These are phyloP conservation scores for Strix uralensis DNA, from an alignment of 2,113 vertebrate genomes.

Conservation along the genomic window DNA sequence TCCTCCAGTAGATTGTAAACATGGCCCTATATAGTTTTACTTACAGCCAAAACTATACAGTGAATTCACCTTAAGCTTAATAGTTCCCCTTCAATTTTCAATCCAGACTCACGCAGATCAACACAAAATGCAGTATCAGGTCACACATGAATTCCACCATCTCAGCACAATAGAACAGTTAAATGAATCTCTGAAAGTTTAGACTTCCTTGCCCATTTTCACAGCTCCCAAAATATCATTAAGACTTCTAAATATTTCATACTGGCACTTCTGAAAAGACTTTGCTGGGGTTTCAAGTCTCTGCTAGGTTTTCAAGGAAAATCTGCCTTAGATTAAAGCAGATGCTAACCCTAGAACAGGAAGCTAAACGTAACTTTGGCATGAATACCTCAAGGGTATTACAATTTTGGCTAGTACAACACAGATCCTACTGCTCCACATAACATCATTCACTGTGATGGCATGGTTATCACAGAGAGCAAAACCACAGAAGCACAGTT, in stretches of 20 bases:
- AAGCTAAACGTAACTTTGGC: not conserved
- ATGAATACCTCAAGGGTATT: not conserved
- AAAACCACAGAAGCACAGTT: not conserved
- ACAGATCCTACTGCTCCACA: not conserved
- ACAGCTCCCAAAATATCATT: not conserved
- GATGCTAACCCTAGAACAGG: not conserved
- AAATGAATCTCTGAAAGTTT: not conserved
- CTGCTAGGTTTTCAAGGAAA: conserved; percentile 3
- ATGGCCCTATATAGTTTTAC: not conserved
- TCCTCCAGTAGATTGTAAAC: not conserved
- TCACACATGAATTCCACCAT: not conserved
- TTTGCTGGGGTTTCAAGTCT: not conserved
- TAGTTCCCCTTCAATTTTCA: not conserved
- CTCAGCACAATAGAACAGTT: not conserved
- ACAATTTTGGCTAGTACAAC: not conserved
- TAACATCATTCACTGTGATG: not conserved
- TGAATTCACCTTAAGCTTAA: not conserved
- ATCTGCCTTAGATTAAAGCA: conserved; percentile 13
- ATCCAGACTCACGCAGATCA: not conserved
- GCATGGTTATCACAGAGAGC: not conserved
- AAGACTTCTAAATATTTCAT: not conserved
- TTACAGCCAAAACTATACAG: not conserved
- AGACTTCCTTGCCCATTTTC: not conserved
- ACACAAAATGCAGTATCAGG: not conserved
- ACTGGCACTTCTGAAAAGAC: not conserved